Percentiles rank a stretch among this genome's conserved stretches.
phyloP scores from a whole-genome alignment of 2,888 invertebrate genomes.

The Tipula vernalis region DNA sequence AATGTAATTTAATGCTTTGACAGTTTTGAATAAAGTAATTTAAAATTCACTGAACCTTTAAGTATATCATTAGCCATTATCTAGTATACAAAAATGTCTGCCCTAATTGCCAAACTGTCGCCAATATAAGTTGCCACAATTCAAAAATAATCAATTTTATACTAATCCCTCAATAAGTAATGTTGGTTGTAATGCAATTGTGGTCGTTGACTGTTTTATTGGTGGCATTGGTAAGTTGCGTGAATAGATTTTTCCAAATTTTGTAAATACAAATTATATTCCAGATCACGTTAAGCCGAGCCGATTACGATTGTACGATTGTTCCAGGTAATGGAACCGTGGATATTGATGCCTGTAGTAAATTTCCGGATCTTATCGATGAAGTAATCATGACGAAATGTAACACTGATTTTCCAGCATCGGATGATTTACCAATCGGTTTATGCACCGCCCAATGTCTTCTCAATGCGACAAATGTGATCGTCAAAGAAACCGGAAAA shows the following conservation, averaged over 20 bases:
- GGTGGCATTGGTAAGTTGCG: background rate
- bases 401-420: background rate
- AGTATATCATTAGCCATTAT: background rate
- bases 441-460: background rate
- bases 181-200: background rate
- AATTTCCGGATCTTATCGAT: background rate
- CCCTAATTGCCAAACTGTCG: background rate
- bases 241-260: background rate
- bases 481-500: background rate
- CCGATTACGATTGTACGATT: background rate
- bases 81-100: background rate
- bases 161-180: background rate
- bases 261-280: background rate
- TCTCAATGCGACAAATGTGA: background rate
- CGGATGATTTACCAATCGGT: background rate
- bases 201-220: background rate
- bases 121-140: background rate
- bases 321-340: background rate
- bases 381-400: background rate
- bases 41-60: background rate
- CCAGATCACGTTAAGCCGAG: background rate
- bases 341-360: background rate
- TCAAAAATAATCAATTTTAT: background rate
- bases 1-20: conserved; percentile 5
- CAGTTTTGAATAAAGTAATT: background rate